Evolutionary conservation across 2,113 vertebrate species (phyloP), one percentile per base, ranked within the genome.

Genomic region (Isurus oxyrinchus): DNA sequence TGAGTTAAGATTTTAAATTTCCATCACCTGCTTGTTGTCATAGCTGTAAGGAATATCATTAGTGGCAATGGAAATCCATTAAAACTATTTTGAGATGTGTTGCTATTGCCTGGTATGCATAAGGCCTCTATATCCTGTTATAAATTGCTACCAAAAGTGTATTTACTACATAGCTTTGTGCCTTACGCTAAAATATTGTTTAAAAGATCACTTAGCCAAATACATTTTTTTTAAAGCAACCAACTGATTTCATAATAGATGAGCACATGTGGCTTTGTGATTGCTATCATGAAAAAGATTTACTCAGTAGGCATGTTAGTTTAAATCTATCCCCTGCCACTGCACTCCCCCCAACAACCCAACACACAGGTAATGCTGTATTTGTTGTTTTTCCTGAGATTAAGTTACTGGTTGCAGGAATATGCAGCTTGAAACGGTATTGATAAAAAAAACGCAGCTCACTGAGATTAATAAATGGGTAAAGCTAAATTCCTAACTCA

Each of bases 21-120:
- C 90, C 90, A 94, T 94, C n/a, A 94, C 90, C 90, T 94, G 59
- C 8, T n/a, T 40, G 61, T 94, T 94, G 57, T 94, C 90, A 59
- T 40, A 63, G 59, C 59, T 63, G 16, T n/a, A 94, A 40, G 90
- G 90, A 94, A 40, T n/a, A 94, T 40, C 19, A 16, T 93, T 40
- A 21, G n/a, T 94, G n/a, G 59, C 35, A 35, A 11, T 21, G 6
- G 59, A 63, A 94, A 94, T 66, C 59, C 31, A 94, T 94, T 63
- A 94, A 63, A 23, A 59, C 59, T 63, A 94, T 63, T 63, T 94
- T 63, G 35, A 23, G 27, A 63, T 40, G 16, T 40, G 5, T 94
- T 94, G 59, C 90, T 94, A 94, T n/a, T 94, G n/a, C 19, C 90
- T 44, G 63, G 63, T 3, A 66, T 66, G 31, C 16, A 0, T 93